Evolutionary conservation across 1,140 invertebrate genomes (phyloP).

Genomic region (Micrasema longulum): DNA sequence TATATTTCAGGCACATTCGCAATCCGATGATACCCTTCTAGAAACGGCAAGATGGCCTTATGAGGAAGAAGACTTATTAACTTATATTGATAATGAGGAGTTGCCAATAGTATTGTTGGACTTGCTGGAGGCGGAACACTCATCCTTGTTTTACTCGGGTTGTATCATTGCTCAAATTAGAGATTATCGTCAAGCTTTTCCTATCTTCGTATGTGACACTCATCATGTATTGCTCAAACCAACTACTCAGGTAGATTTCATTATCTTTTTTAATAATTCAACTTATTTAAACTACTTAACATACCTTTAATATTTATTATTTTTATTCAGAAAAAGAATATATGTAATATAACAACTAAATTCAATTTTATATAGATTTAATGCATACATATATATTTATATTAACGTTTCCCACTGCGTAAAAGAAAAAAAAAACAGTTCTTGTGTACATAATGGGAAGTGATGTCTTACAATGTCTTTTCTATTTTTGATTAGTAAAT

Average conservation of each 20-base stretch:
- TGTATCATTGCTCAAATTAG: slow-evolving; percentile 92
- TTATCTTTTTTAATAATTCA: too few relatives aligned
- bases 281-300: too few relatives aligned
- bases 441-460: too few relatives aligned
- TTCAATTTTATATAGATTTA: too few relatives aligned
- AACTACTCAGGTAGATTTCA: slow-evolving; percentile 80
- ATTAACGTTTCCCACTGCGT: too few relatives aligned
- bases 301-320: too few relatives aligned
- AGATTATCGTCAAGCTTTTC: slow-evolving; percentile 85
- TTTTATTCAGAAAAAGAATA: too few relatives aligned
- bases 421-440: too few relatives aligned
- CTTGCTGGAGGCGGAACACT: slow-evolving; percentile 82
- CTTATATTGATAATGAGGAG: slow-evolving; percentile 87
- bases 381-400: too few relatives aligned
- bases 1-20: slow-evolving; percentile 42
- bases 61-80: slow-evolving; percentile 80
- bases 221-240: slow-evolving; percentile 91
- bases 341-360: too few relatives aligned
- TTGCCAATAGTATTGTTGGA: slow-evolving; percentile 88
- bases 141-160: slow-evolving; percentile 89
- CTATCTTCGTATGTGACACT: slow-evolving; percentile 77
- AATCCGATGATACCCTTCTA: slow-evolving; percentile 72
- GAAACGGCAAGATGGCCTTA: slow-evolving; percentile 83
- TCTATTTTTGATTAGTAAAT: too few relatives aligned
- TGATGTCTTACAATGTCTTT: too few relatives aligned